phyloP scores from a whole-genome alignment of 2,797 vertebrate genomes.

The Smutsia temminckii region DNA sequence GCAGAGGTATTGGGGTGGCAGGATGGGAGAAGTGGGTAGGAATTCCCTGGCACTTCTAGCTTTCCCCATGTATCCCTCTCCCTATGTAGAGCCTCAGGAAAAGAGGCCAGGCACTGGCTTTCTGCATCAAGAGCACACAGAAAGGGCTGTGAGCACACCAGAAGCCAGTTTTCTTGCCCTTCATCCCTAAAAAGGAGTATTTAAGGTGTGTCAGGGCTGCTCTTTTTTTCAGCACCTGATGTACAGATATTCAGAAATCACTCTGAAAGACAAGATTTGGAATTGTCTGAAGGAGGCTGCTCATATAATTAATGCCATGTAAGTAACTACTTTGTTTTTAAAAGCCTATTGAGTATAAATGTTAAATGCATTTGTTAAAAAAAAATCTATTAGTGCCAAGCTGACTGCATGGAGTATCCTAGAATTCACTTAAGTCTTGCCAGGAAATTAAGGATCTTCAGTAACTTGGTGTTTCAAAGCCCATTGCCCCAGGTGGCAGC shows the following conservation, averaged over 20 bases:
- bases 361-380: slow-evolving; percentile 53
- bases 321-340: slow-evolving; percentile 78
- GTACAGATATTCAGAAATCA: slow-evolving; percentile 71
- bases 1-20: too few species aligned
- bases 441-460: slow-evolving; percentile 43
- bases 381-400: slow-evolving; percentile 52
- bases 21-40: too few species aligned
- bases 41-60: neutral
- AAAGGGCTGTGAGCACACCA: neutral
- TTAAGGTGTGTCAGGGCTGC: neutral
- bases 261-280: slow-evolving; percentile 67
- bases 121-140: neutral
- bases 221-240: slow-evolving; percentile 78
- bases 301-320: slow-evolving; percentile 82
- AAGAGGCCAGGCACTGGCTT: neutral
- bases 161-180: neutral
- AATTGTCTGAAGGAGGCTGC: slow-evolving; percentile 79
- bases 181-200: neutral
- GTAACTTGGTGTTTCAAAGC: slow-evolving; percentile 27
- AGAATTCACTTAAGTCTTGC: slow-evolving; percentile 52
- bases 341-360: neutral
- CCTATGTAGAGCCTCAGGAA: neutral
- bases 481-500: slow-evolving; percentile 51
- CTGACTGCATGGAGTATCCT: slow-evolving; percentile 26
- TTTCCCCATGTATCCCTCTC: neutral